Evolutionary conservation across 2,113 vertebrate species (phyloP), one percentile per base, ranked within the genome.

Genomic region (Vidua chalybeata): DNA sequence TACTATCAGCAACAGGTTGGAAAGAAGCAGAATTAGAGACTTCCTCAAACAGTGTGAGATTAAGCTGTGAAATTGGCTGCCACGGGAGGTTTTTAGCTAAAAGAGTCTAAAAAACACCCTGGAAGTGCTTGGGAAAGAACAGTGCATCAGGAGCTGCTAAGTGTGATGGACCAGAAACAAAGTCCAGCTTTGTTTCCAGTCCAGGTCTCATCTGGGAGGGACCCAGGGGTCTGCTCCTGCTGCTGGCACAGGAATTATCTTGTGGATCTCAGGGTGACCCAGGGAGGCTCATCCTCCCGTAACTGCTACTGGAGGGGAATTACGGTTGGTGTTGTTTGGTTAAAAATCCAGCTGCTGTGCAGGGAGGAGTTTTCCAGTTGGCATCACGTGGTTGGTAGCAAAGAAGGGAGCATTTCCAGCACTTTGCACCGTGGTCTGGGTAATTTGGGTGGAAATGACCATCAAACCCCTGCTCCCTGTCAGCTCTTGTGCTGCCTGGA

Each of bases 331-430:
- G 23, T 12, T 64, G 22, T 16, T 62, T 81, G 26, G 10, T 30
- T 87, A 51, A 69, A 81, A 74, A 22, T 20, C 11, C 28, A 22
- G 27, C 80, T 90, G 69, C 41, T 49, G 33, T 2, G 7, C 39
- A 33, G 46, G 33, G 27, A 28, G 74, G 55, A 15, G 26, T 78
- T 62, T 84, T 77, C n/a, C 41, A 16, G 15, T 13, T 73, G 83
- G 15, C 16, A 27, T 22, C 2, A 4, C 6, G 4, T 39, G 54
- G 17, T 6, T 43, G 33, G 24, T 19, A 27, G 45, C 0, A 2
- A 18, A 30, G 22, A 51, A 45, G 12, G 39, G 24, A 73, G 28
- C 4, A 1, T 31, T n/a, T 62, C 21, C 12, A 12, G 18, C 9
- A 11, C 24, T 31, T 19, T 41, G 43, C n/a, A 21, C 19, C 46